phyloP scores from a whole-genome alignment of 1,140 invertebrate species.

The Acarapis woodi region DNA sequence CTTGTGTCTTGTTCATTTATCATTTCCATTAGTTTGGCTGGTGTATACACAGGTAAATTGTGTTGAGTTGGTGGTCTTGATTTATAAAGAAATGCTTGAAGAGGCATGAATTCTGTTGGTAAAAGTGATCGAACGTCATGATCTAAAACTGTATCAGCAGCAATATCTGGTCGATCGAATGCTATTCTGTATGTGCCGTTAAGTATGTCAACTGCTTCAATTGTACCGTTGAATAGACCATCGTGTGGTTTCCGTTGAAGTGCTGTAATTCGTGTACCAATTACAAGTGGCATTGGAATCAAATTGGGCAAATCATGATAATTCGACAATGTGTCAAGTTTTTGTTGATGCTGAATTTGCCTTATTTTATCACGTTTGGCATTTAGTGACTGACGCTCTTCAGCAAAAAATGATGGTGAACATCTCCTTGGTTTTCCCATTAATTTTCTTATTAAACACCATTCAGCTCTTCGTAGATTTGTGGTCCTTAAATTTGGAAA shows the following conservation, averaged over 20 bases:
- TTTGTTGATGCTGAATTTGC: constrained; percentile 72
- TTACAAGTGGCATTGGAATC: constrained; percentile 77
- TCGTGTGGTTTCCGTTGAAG: constrained; percentile 70
- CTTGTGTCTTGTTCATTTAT: constrained; percentile 6
- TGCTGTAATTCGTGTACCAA: constrained; percentile 73
- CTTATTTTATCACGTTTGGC: constrained; percentile 70
- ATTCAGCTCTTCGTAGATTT: constrained; percentile 60
- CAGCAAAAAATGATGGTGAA: constrained; percentile 59
- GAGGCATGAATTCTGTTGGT: constrained; percentile 55
- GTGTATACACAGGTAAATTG: constrained; percentile 10
- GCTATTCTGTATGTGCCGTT: constrained; percentile 91
- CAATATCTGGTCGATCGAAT: constrained; percentile 70
- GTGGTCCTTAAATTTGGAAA: constrained; percentile 70
- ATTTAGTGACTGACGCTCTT: constrained; percentile 66
- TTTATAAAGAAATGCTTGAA: constrained; percentile 51
- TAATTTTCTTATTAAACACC: constrained; percentile 73
- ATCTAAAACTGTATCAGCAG: constrained; percentile 83
- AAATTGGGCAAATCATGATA: constrained; percentile 76
- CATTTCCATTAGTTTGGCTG: constrained; percentile 7
- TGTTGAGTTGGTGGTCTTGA: constrained; percentile 37
- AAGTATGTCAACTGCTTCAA: constrained; percentile 87
- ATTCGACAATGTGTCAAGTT: constrained; percentile 42
- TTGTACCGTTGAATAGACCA: constrained; percentile 77
- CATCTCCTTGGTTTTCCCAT: constrained; percentile 76
- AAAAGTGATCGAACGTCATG: constrained; percentile 85